Evolutionary conservation across 2,113 vertebrate genomes (phyloP), one percentile per base, ranked within the genome.

Genomic region (Procapra przewalskii): DNA sequence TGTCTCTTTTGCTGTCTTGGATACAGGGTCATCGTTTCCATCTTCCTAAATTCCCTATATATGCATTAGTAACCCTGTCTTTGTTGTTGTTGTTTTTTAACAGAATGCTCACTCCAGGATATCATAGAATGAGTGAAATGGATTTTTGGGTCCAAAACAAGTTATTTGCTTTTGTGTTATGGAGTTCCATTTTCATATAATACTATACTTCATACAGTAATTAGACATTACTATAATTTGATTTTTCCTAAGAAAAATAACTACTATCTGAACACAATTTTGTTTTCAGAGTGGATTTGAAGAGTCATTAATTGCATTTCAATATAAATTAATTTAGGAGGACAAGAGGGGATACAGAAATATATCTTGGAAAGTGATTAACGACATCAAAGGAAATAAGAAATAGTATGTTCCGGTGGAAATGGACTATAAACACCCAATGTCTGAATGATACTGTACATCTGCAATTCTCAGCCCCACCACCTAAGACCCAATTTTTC

Each of bases 401-500:
- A 98, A 99, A 98, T 98, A 98, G 83, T 96, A 96, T 77, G 95
- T 98, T 98, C 98, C 98, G 94, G 93, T 98, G 97, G 98, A 98
- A 98, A 98, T 98, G 87, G 93, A 86, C 90, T 98, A 85, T 96
- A 98, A 97, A 96, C 92, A 98, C 95, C 93, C 96, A 95, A 91
- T 97, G 98, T 99, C 98, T 98, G 98, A 98, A 98, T 98, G 98
- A 98, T 98, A 98, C 98, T 99, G 98, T 98, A 98, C 98, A 99
- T 99, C 98, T 98, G 98, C 96, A 98, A 91, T 98, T 98, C 96
- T 96, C 89, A 95, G 95, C 98, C 96, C 98, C 98, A 98, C 98
- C 98, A 99, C 99, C 99, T 98, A 99, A 99, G 99, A 99, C 98
- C 98, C 98, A 98, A 93, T 94, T 97, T 98, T 90, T 92, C 95